phyloP scores from a whole-genome alignment of 2,797 vertebrate species.

The Alosa sapidissima region DNA sequence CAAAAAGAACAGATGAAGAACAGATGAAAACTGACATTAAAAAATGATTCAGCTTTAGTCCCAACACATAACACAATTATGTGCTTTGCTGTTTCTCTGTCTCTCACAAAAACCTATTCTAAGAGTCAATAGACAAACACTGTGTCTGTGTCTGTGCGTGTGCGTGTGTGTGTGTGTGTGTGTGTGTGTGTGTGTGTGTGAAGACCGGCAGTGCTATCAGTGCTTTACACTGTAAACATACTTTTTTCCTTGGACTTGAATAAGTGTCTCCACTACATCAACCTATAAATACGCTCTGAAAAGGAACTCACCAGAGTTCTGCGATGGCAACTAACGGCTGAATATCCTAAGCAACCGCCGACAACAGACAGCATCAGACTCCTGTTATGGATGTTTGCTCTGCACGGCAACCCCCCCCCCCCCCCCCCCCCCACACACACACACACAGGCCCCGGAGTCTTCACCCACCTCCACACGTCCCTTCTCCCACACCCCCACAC shows the following conservation, averaged over 20 bases:
- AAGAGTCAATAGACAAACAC: too few relatives aligned
- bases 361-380: not conserved
- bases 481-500: not conserved
- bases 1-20: too few relatives aligned
- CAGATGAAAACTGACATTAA: too few relatives aligned
- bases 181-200: not conserved
- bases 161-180: too few relatives aligned
- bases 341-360: not conserved
- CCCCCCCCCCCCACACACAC: not conserved
- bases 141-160: not conserved
- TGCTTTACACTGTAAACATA: not conserved
- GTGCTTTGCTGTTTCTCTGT: too few relatives aligned
- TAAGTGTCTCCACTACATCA: not conserved
- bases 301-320: not conserved
- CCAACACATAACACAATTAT: too few relatives aligned
- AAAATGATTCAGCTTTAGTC: too few relatives aligned
- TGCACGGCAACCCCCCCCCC: not conserved
- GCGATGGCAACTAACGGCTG: not conserved
- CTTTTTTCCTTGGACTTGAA: not conserved
- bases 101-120: too few relatives aligned
- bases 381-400: slow-evolving; percentile 10
- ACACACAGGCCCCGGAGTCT: not conserved
- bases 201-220: not conserved
- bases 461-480: not conserved
- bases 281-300: not conserved